Percentiles rank a stretch among this genome's conserved stretches.
phyloP scores from a whole-genome alignment of 2,113 vertebrate genomes.

The Noturus placidus region DNA sequence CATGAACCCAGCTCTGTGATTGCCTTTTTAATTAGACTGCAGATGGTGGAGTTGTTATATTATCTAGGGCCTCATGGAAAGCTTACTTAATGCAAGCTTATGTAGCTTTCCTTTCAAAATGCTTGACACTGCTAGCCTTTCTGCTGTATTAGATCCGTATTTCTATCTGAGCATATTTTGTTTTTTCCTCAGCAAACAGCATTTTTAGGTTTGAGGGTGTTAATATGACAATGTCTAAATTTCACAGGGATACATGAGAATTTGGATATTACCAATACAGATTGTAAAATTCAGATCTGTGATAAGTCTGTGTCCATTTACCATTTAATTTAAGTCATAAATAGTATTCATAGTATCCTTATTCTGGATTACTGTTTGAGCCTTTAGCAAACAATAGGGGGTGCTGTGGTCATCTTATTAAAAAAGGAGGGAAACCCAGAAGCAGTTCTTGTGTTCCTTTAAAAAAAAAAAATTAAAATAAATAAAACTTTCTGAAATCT shows the following conservation, averaged over 20 bases:
- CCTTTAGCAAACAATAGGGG: constrained; percentile 46
- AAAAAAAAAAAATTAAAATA: background rate
- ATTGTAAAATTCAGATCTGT: background rate
- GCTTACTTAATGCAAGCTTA: constrained; percentile 27
- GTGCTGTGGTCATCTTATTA: constrained; percentile 48
- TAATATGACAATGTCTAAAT: background rate
- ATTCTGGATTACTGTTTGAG: background rate
- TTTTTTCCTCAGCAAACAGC: too few relatives aligned
- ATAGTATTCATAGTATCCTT: background rate
- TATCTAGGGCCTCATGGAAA: constrained; percentile 31
- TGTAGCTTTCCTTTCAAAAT: constrained; percentile 26
- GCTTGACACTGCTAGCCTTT: background rate
- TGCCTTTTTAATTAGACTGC: constrained; percentile 56
- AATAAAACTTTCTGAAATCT: constrained; percentile 33
- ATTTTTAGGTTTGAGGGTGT: background rate
- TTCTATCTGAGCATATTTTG: background rate
- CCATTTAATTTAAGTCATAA: background rate
- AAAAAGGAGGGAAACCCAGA: background rate
- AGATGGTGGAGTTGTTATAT: constrained; percentile 50
- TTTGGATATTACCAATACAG: too few relatives aligned
- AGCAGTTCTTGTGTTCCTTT: background rate
- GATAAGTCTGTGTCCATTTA: background rate
- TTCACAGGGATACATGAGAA: too few relatives aligned
- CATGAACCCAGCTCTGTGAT: constrained; percentile 50
- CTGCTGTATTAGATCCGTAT: background rate